Base-by-base conservation (phyloP, 1,140 invertebrate genomes). In the Macrotrachela quadricornifera region DNA sequence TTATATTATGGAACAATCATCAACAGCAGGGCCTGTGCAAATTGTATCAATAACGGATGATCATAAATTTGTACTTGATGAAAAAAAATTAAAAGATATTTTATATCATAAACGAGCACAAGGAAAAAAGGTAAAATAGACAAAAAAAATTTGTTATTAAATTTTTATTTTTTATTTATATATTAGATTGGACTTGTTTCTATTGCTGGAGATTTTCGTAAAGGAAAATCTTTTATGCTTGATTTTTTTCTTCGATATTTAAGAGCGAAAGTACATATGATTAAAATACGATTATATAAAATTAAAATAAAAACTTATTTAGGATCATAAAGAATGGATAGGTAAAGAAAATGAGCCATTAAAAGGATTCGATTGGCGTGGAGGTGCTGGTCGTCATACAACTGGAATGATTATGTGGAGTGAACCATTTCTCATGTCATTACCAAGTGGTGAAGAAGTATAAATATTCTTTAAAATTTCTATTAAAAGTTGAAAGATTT, bases 361-460 rank as follows among this genome's bases (percentile, higher is more conserved):
- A 40, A 63, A 64, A 36, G 74, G 73, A 3, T 94, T 94, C 69
- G 82, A 82, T 16, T 94, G 87, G 87, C 73, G 84, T 56, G 87
- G 87, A 0, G 88, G 88, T 21, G 85, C 84, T 0, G 86, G 92
- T 64, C 70, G 87, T 48, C 83, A 94, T 62, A 95, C 88, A 13
- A 92, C 87, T 1, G 90, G 88, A 12, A 88, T 95, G 50, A 71
- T 94, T 9, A 78, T 94, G 69, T 96, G 90, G 90, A 91, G 84
- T 12, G 80, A 92, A 71, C 80, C 87, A 13, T 94, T 88, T 65
- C 73, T 82, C 49, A 77, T 82, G 16, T 80, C 78, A 46, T 71
- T 61, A n/a, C 58, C 63, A 1, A 61, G 55, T 57, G 68, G 67
- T 18, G 69, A 74, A 56, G 62, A 73, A 61, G 69, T 64, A 56